phyloP scores from a whole-genome alignment of 1,140 invertebrate genomes.

The Leptinotarsa texana region DNA sequence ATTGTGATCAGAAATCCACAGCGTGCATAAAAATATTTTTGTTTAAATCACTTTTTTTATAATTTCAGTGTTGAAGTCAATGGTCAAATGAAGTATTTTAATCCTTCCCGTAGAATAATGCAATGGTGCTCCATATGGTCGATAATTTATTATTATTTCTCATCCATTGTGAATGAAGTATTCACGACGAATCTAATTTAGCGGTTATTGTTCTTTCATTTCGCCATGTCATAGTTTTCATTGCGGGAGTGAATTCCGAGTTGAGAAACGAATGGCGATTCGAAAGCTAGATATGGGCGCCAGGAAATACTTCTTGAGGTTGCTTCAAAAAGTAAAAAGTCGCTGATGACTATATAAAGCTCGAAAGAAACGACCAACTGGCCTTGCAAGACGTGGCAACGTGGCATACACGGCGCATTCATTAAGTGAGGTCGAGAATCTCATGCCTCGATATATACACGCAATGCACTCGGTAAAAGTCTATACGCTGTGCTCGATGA shows the following conservation, averaged over 20 bases:
- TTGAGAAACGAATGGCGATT: background rate
- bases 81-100: no score
- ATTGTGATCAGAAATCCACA: no score
- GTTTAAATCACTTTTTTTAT: no score
- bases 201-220: no score
- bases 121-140: no score
- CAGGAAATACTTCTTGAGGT: constrained; percentile 18
- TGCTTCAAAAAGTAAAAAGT: constrained; percentile 18
- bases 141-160: no score
- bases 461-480: constrained; percentile 18
- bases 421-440: constrained; percentile 21
- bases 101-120: no score
- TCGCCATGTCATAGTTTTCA: no score
- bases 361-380: background rate
- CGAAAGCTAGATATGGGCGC: constrained; percentile 12
- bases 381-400: constrained; percentile 19
- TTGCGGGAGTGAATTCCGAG: background rate
- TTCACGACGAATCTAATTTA: no score
- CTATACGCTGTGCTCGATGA: constrained; percentile 4
- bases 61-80: no score
- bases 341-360: constrained; percentile 10
- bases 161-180: no score
- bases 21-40: no score
- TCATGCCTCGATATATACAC: constrained; percentile 17
- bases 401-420: constrained; percentile 9